phyloP scores from a whole-genome alignment of 2,113 vertebrate species.

The Pantherophis guttatus region DNA sequence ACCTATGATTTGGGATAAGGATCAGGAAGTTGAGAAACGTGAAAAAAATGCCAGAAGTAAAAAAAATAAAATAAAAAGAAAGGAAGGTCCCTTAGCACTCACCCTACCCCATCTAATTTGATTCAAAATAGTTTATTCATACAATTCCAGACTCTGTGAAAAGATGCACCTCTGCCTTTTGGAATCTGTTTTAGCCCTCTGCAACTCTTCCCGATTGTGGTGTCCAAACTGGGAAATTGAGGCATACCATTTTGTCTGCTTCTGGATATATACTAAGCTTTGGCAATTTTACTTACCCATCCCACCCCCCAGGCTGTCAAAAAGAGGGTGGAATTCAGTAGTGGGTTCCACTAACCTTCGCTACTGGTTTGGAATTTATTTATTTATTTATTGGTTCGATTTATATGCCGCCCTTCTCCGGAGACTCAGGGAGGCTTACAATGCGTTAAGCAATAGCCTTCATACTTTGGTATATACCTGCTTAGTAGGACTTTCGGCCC shows the following conservation, averaged over 20 bases:
- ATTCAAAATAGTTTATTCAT: background rate
- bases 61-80: background rate
- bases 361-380: no score
- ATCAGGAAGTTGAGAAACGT: background rate
- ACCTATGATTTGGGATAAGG: background rate
- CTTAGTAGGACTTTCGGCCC: no score
- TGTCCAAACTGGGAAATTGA: background rate
- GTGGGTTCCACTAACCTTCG: no score
- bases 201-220: background rate
- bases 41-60: background rate
- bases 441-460: no score
- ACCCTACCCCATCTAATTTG: background rate
- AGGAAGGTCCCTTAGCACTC: background rate
- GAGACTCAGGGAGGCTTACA: no score
- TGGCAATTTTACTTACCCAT: background rate
- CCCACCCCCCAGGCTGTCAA: background rate
- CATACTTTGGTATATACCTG: no score
- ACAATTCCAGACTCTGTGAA: background rate
- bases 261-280: background rate
- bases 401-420: no score
- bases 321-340: background rate
- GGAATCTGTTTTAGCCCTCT: background rate
- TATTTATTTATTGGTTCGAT: no score
- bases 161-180: background rate
- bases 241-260: background rate